phyloP scores from a whole-genome alignment of 2,113 vertebrate genomes.

The Podocnemis expansa region DNA sequence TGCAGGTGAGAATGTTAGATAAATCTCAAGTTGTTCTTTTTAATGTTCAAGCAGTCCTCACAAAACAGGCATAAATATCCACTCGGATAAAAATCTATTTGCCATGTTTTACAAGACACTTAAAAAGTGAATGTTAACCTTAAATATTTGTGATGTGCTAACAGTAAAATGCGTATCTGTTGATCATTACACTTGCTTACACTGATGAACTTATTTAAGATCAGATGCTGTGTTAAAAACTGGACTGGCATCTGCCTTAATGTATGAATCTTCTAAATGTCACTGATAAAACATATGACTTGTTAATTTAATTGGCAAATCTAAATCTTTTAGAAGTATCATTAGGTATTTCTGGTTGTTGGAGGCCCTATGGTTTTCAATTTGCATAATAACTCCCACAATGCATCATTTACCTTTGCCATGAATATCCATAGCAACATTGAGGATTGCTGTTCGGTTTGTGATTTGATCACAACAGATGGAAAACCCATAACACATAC shows the following conservation, averaged over 20 bases:
- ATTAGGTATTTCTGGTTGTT: neutral
- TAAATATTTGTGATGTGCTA: neutral
- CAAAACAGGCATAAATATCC: neutral
- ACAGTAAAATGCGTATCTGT: neutral
- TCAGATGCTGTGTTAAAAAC: conserved; percentile 15
- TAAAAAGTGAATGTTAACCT: too few species aligned
- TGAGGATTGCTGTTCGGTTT: neutral
- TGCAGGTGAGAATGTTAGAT: accelerated
- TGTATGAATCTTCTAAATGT: neutral
- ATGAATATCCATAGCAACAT: neutral
- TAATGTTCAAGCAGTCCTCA: neutral
- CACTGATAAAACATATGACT: neutral
- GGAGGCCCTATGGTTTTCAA: neutral
- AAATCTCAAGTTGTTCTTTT: neutral
- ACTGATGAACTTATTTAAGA: conserved; percentile 27
- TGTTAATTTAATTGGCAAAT: conserved; percentile 13
- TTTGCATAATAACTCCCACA: neutral
- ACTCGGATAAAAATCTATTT: neutral
- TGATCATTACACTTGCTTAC: conserved; percentile 19
- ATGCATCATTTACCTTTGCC: neutral
- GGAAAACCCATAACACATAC: neutral
- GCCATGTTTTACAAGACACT: too few species aligned
- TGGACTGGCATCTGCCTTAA: conserved; percentile 9
- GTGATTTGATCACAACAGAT: neutral
- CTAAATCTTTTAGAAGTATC: neutral